Conservation (phyloP, 2,797 vertebrate species). For the Acipenser ruthenus region DNA sequence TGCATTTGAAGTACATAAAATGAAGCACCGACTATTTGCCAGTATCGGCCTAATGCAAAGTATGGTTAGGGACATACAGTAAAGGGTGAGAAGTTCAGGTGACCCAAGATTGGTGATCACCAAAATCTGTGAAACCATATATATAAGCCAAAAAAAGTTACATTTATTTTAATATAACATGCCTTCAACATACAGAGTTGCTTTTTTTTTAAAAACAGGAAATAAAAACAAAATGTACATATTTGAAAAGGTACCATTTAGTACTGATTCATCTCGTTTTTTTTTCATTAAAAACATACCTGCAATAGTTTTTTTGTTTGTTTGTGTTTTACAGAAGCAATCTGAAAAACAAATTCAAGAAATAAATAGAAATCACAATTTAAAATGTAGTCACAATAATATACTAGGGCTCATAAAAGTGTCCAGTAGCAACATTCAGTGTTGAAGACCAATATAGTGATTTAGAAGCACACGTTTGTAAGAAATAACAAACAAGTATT, state of each 20-base stretch:
- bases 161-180: too few species aligned
- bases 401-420: slow-evolving; percentile 20
- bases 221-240: background rate
- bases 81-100: too few species aligned
- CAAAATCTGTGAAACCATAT: too few species aligned
- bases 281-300: slow-evolving; percentile 8
- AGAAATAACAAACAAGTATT: too few species aligned
- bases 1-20: too few species aligned
- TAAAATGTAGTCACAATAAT: slow-evolving; percentile 21
- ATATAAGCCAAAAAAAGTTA: too few species aligned
- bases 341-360: slow-evolving; percentile 7
- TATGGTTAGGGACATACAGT: too few species aligned
- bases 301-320: slow-evolving; percentile 8
- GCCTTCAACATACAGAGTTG: background rate
- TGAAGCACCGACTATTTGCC: too few species aligned
- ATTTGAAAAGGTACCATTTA: too few species aligned
- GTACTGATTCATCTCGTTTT: background rate
- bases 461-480: background rate
- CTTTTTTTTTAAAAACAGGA: background rate
- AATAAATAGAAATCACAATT: slow-evolving; percentile 14
- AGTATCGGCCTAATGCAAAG: too few species aligned
- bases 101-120: too few species aligned
- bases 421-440: slow-evolving; percentile 18
- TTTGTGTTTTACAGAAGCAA: slow-evolving; percentile 7
- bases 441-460: background rate